Evolutionary conservation across 2,797 vertebrate species (phyloP).

Genomic region (Spatula versicolor): DNA sequence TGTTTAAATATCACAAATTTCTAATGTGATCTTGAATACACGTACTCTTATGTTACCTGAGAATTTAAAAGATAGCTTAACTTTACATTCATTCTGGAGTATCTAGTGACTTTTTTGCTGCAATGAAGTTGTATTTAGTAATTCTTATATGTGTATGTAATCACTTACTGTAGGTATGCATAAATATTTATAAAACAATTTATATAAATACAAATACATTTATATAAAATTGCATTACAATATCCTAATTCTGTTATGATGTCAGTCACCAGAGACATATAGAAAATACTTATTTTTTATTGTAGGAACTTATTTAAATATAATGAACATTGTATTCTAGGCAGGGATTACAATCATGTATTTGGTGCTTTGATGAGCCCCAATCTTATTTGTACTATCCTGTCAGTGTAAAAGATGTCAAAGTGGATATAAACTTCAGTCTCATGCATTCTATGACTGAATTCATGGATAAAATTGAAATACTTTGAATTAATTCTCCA

Average conservation of each 20-base stretch:
- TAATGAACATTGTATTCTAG: background rate
- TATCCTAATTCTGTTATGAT: background rate
- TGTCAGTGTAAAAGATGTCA: background rate
- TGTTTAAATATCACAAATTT: background rate
- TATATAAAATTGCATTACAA: background rate
- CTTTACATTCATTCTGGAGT: background rate
- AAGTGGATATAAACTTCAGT: background rate
- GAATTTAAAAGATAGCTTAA: background rate
- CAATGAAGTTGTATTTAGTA: background rate
- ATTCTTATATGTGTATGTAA: background rate
- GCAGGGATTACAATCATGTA: background rate
- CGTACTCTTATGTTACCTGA: background rate
- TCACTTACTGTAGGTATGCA: background rate
- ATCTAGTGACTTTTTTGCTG: background rate
- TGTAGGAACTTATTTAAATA: background rate
- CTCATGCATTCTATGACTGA: background rate
- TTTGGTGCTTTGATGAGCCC: background rate
- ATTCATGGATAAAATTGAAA: slow-evolving; percentile 11
- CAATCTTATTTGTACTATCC: background rate
- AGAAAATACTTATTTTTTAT: background rate
- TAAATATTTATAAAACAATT: background rate
- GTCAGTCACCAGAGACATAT: background rate
- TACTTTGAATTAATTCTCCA: slow-evolving; percentile 19
- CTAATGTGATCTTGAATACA: background rate
- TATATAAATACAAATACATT: background rate